These are phyloP conservation scores for Tadarida brasiliensis DNA, from an alignment of 2,797 vertebrate genomes.

Conservation along the genomic window DNA sequence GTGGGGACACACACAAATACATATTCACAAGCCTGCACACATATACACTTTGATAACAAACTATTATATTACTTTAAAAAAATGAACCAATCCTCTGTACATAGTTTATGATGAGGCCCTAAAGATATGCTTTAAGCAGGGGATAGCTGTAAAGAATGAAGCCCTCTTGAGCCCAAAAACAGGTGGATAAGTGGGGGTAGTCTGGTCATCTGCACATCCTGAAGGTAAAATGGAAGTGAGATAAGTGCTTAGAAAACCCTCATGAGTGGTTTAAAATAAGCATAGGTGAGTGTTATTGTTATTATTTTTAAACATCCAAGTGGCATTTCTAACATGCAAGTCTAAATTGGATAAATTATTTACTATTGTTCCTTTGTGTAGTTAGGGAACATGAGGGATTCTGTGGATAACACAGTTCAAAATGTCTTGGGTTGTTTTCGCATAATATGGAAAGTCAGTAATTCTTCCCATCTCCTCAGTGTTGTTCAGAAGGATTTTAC, in stretches of 20 bases:
- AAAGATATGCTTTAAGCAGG: neutral
- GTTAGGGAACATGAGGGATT: neutral
- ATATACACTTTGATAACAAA: conserved; percentile 4
- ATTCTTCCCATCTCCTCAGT: neutral
- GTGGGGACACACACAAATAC: neutral
- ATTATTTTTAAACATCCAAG: neutral
- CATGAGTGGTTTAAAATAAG: conserved; percentile 1
- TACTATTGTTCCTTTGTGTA: neutral
- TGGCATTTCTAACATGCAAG: conserved; percentile 45
- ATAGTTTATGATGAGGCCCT: neutral
- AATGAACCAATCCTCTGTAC: neutral
- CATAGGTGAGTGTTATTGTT: neutral
- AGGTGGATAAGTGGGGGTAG: neutral
- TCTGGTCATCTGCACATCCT: neutral
- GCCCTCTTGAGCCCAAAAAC: neutral
- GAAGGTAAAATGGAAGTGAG: conserved; percentile 41
- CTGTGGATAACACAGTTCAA: neutral
- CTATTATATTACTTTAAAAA: neutral
- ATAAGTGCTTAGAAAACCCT: neutral
- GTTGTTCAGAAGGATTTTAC: conserved; percentile 17
- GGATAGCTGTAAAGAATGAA: neutral
- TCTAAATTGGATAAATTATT: conserved; percentile 39
- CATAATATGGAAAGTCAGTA: neutral
- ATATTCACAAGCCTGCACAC: neutral
- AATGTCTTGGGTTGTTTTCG: conserved; percentile 16